Conservation (phyloP, 2,797 vertebrate species). For the Lagocephalus sceleratus region DNA sequence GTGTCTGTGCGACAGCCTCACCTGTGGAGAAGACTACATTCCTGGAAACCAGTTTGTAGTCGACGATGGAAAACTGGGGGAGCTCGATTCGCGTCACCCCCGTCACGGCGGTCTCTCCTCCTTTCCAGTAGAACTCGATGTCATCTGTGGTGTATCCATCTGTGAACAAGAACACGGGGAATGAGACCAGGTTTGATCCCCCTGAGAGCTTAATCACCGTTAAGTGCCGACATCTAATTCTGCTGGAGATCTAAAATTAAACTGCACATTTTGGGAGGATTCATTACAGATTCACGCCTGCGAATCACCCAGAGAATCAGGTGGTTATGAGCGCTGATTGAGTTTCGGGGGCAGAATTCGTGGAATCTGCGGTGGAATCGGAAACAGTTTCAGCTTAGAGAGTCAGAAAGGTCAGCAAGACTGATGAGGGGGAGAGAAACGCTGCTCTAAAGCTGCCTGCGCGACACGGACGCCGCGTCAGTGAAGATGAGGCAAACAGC, state of each 20-base stretch:
- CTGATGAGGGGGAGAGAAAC: not conserved
- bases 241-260: conserved; percentile 18
- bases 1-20: conserved; percentile 43
- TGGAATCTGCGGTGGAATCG: no score
- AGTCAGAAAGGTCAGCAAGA: not conserved
- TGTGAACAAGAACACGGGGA: conserved; percentile 47
- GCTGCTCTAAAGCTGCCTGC: not conserved
- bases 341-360: no score
- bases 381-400: no score
- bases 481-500: conserved; percentile 8
- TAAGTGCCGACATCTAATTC: conserved; percentile 3
- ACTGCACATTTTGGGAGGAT: no score
- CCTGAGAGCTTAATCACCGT: not conserved
- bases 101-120: conserved; percentile 90
- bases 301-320: conserved; percentile 32
- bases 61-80: conserved; percentile 96
- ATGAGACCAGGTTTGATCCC: conserved; percentile 1
- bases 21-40: conserved; percentile 98
- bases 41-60: conserved; percentile 93
- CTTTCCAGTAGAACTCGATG: conserved; percentile 98
- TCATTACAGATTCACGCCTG: not conserved
- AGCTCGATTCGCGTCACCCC: conserved; percentile 94
- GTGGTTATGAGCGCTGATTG: no score
- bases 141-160: conserved; percentile 98
- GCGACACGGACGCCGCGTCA: conserved; percentile 18